Conservation (phyloP, 1,140 invertebrate genomes). For the Eciton burchellii region DNA sequence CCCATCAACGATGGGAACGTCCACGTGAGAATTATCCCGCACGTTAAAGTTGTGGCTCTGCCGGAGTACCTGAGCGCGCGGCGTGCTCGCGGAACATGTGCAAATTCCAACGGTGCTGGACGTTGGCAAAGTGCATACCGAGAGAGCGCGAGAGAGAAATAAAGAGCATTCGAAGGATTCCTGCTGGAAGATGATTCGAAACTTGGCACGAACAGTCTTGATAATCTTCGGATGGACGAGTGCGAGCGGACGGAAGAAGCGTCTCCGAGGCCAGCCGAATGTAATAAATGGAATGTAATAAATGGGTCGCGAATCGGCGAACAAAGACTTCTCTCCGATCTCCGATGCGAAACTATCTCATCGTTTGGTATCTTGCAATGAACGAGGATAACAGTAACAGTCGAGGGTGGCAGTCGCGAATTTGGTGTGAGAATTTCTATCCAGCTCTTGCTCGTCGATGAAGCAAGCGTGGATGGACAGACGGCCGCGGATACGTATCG, state of each 20-base stretch:
- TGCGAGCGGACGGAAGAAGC: background rate
- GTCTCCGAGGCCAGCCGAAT: background rate
- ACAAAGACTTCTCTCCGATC: too few relatives aligned
- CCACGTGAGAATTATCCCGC: background rate
- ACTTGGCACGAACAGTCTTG: conserved; percentile 27
- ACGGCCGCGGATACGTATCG: background rate
- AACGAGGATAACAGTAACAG: too few relatives aligned
- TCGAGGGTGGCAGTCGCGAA: too few relatives aligned
- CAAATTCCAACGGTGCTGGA: conserved; percentile 11
- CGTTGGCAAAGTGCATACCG: background rate
- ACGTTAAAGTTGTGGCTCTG: background rate
- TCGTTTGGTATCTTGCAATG: too few relatives aligned
- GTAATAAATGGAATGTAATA: too few relatives aligned
- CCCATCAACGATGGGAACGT: background rate
- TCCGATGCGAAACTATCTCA: too few relatives aligned
- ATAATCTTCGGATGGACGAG: conserved; percentile 26
- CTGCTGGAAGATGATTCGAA: conserved; percentile 19
- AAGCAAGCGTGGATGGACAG: background rate
- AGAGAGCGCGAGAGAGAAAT: too few relatives aligned
- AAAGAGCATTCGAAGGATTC: conserved; percentile 24
- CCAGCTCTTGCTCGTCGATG: background rate
- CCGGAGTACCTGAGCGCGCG: background rate
- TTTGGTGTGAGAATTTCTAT: too few relatives aligned
- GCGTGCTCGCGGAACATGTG: conserved; percentile 2
- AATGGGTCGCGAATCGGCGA: too few relatives aligned